Evolutionary conservation across 2,797 vertebrate species (phyloP), one percentile per base, ranked within the genome.

Genomic region (Sebastes variabilis): DNA sequence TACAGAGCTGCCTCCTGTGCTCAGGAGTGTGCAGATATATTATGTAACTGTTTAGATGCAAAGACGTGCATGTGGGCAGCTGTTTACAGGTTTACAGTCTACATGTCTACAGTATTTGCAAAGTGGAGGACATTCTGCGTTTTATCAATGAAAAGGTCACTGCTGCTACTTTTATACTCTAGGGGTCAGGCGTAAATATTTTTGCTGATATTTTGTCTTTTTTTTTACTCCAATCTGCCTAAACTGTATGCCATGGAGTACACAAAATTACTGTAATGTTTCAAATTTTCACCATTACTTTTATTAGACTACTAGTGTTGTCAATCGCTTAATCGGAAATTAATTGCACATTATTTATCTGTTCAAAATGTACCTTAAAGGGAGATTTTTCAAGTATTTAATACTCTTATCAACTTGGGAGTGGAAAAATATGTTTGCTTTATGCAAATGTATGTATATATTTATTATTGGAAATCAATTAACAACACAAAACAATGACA

Each of bases 1-100:
- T 69, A 34, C 73, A 65, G 25, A 65, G 68, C 49, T 61, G 55
- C 60, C 66, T 22, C 24, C 46, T 77, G 56, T 82, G 46, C 24
- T 65, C 61, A 25, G 5, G 16, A 49, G 29, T 60, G 11, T 3
- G 11, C 24, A 64, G 66, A 54, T 67, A 69, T 66, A 71, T 22
- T 1, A 16, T 70, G 34, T 30, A 42, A 55, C 6, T 38, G 36
- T 55, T 77, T 32, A 4, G 42, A 25, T 60, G 32, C 32, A 25
- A 46, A 70, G 32, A 32, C 0, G 9, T 65, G 34, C 20, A 30
- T 59, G 38, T 65, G 22, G 25, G 42, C 36, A 65, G 67, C 29
- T 75, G 34, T 38, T 66, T 62, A 36, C 42, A 59, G 8, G 27
- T 52, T 36, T 32, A 20, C 27, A 58, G 38, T 14, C 72, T 34